Base-by-base conservation (phyloP, 2,888 invertebrate genomes). In the Eudasyphora cyanicolor region DNA sequence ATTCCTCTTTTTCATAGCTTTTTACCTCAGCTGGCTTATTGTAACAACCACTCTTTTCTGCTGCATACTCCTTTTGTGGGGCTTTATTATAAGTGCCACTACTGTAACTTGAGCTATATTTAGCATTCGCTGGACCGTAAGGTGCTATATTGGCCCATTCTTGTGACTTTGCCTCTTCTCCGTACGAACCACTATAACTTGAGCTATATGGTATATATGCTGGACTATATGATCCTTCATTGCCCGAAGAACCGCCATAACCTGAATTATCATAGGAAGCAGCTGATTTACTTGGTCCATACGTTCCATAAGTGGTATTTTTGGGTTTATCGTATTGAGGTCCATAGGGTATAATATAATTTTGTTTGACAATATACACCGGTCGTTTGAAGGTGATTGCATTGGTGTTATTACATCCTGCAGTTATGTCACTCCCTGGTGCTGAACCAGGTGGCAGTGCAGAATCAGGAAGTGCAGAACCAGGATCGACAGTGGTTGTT, bases 321-420 rank as follows among this genome's bases (percentile, higher is more conserved):
- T n/a, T 12, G 38, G 38, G 38, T 8, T 14, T 8, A 38, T 38
- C 2, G n/a, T 21, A 8, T 19, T 14, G 32, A 10, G 70, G 24
- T 7, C 49, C n/a, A 62, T 62, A 64, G 0, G 71, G 71, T 17
- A 14, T n/a, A 17, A 71, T 78, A 62, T 62, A 0, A 17, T 62
- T 62, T 4, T 62, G 60, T 8, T 27, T 49, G 0, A 78, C 35
- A 27, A 78, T 38, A 27, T 78, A 78, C 0, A 78, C 62, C 0
- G 71, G 77, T 12, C 62, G 60, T 12, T 45, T 60, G 29, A 27
- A 21, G 27, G 12, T 38, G 38, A 24, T 14, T 14, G 3, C 12
- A 57, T 12, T 42, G 42, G 35, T 60, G 1, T 14, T 21, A 69
- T 49, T 49, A 17, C 49, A 42, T 17, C 1, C n/a, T n/a, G 38